phyloP scores from a whole-genome alignment of 2,797 vertebrate species.

The Orestias chungarensis region DNA sequence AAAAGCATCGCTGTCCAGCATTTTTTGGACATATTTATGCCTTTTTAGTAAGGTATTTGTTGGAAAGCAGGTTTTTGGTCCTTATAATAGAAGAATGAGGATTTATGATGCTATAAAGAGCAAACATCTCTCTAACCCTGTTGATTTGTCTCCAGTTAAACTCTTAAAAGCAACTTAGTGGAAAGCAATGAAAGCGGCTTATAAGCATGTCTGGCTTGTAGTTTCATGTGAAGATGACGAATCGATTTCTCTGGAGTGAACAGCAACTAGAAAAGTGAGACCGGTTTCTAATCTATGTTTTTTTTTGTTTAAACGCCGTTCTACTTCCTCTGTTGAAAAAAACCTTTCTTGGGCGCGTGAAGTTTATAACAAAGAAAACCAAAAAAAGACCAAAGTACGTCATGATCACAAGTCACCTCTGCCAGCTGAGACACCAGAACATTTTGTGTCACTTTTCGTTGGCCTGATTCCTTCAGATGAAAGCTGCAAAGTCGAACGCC shows the following conservation, averaged over 20 bases:
- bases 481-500: constrained; percentile 26
- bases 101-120: background rate
- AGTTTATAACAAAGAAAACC: constrained; percentile 17
- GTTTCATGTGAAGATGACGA: constrained; percentile 38
- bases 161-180: constrained; percentile 29
- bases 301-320: no score
- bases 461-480: constrained; percentile 23
- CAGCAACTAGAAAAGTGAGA: constrained; percentile 14
- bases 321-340: no score
- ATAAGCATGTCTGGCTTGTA: constrained; percentile 21
- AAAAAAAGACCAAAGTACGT: constrained; percentile 36
- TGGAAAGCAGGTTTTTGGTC: background rate
- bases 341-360: no score
- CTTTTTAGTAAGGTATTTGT: no score
- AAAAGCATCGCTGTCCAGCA: no score
- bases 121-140: background rate
- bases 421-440: constrained; percentile 24
- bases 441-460: constrained; percentile 32
- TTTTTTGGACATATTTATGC: no score
- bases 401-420: constrained; percentile 22
- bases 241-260: constrained; percentile 45
- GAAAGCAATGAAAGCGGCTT: constrained; percentile 32
- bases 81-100: background rate
- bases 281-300: constrained; percentile 25
- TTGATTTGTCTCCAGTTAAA: constrained; percentile 18